Conservation (phyloP, 2,888 invertebrate species). For the Tenthredo distinguenda region DNA sequence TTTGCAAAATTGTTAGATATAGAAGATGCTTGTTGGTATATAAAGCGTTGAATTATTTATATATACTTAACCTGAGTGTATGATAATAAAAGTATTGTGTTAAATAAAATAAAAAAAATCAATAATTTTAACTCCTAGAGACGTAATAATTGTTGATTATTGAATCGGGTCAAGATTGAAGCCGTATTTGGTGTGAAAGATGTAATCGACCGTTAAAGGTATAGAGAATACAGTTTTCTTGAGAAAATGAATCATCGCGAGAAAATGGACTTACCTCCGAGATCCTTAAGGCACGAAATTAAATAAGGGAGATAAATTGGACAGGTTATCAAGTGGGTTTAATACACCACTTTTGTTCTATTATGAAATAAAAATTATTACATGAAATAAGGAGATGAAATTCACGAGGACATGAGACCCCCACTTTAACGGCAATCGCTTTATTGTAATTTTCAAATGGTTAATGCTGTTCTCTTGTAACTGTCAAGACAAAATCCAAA, state of each 20-base stretch:
- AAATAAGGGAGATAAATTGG: background rate
- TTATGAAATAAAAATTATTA: conserved; percentile 7
- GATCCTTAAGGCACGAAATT: conserved; percentile 5
- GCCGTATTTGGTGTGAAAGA: conserved; percentile 18
- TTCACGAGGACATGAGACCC: background rate
- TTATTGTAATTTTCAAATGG: conserved; percentile 70
- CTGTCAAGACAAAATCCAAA: conserved; percentile 69
- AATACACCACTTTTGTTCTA: background rate
- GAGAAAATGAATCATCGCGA: conserved; percentile 29
- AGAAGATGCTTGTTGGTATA: background rate
- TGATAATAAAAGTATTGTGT: background rate
- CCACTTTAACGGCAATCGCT: background rate
- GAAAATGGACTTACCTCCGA: conserved; percentile 45
- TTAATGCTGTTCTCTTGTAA: conserved; percentile 62
- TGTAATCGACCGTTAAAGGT: conserved; percentile 40
- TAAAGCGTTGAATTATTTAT: background rate
- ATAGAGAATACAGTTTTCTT: conserved; percentile 6
- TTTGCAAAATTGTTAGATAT: background rate
- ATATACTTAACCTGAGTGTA: conserved; percentile 21
- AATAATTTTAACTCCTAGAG: background rate
- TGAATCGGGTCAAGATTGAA: background rate
- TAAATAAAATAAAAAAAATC: conserved; percentile 12
- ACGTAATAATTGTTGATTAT: background rate
- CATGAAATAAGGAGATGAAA: background rate
- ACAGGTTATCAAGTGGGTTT: background rate